Evolutionary conservation across 2,888 invertebrate species (phyloP).

Genomic region (Anthophora plumipes): DNA sequence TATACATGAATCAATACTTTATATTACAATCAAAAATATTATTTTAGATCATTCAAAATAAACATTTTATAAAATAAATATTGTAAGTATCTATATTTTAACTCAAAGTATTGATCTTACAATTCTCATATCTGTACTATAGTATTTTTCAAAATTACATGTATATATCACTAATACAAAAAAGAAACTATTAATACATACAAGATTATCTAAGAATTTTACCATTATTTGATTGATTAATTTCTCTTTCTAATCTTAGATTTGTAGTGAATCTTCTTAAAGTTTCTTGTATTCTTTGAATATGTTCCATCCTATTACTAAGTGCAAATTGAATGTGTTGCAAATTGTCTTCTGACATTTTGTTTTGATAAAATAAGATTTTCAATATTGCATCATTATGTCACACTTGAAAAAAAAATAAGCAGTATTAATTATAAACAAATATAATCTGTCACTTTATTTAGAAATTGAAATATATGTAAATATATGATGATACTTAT

Average conservation of each 20-base stretch:
- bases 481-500: neutral
- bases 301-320: constrained; percentile 75
- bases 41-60: neutral
- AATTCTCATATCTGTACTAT: neutral
- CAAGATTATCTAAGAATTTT: constrained; percentile 25
- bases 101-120: constrained; percentile 1
- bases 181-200: neutral
- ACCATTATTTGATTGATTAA: constrained; percentile 73
- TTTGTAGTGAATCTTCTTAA: constrained; percentile 75
- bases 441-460: neutral
- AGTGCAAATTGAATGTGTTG: constrained; percentile 72
- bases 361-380: constrained; percentile 38
- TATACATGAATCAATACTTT: constrained; percentile 26
- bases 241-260: constrained; percentile 72
- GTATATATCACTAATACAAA: neutral
- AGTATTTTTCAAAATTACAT: neutral
- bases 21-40: neutral
- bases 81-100: neutral
- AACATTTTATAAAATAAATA: neutral
- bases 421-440: neutral
- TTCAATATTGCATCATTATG: constrained; percentile 44
- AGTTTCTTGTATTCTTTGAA: constrained; percentile 75
- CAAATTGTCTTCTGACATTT: constrained; percentile 79
- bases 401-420: constrained; percentile 44
- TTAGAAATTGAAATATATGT: neutral